Evolutionary conservation across 2,888 invertebrate species (phyloP).

Genomic region (Mimumesa dahlbomi): DNA sequence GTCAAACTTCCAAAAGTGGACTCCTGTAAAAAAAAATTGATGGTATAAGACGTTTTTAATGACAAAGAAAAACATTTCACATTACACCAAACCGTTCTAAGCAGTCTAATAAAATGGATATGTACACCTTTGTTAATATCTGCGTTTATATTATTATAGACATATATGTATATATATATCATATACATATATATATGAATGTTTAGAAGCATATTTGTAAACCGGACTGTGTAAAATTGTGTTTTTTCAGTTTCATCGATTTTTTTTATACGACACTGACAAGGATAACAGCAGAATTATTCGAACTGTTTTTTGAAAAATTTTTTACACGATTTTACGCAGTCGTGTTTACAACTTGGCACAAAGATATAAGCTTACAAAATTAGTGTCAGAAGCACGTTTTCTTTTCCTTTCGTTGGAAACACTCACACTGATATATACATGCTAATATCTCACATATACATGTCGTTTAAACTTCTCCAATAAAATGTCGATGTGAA

Average conservation of each 20-base stretch:
- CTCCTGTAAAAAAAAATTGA: conserved; percentile 45
- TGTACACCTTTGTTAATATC: no score
- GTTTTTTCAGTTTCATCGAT: no score
- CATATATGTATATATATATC: no score
- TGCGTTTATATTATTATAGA: no score
- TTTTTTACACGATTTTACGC: no score
- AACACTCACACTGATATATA: background rate
- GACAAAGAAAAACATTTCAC: background rate
- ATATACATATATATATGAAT: no score
- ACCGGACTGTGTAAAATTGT: no score
- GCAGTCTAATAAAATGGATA: conserved; percentile 18
- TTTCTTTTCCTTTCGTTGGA: background rate
- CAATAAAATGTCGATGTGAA: background rate
- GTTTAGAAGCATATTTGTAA: no score
- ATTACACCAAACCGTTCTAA: conserved; percentile 6
- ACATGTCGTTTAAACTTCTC: background rate
- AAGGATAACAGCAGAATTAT: no score
- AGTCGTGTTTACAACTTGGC: conserved; percentile 7
- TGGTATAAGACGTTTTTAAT: conserved; percentile 20
- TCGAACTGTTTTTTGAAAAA: no score
- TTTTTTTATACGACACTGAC: no score
- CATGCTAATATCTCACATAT: background rate
- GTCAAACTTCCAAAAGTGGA: conserved; percentile 44
- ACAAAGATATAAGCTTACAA: background rate
- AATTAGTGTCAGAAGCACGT: background rate